Base-by-base conservation (phyloP, 2,113 vertebrate species). In the Myrmecophaga tridactyla region DNA sequence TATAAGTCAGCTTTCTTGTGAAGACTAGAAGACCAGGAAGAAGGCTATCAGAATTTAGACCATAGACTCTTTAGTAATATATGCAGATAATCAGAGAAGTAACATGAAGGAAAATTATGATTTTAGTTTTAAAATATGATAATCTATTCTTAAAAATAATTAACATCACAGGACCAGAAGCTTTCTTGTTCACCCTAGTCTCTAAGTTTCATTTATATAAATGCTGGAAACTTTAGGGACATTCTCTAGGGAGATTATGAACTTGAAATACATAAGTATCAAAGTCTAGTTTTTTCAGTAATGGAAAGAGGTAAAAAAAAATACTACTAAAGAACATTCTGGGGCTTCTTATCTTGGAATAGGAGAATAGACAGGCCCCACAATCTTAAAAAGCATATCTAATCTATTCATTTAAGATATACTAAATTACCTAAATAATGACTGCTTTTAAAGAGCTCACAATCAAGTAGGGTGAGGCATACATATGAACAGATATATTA, bases 121-220 rank as follows among this genome's bases (percentile, higher is more conserved):
- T 91, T 97, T 97, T 83, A 94, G 39, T 86, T 85, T 97, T 97
- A 95, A 97, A 94, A 94, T 96, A 96, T 95, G 86, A 89, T 93
- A 92, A 97, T 97, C 90, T 96, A 94, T 89, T 87, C 41, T 94
- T 89, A 96, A 96, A 95, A 91, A 86, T 94, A 96, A 96, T 95
- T 94, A 86, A 89, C 63, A 95, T 89, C 46, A 39, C 31, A 91
- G 23, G 39, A 96, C 56, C n/a, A 80, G 86, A 25, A 95, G 48
- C 13, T 70, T 94, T 92, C 67, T 92, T 93, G 31, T 76, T 93
- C 93, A 86, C 3, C 43, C 48, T 94, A 20, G 77, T 89, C 46
- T 92, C 60, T 94, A 96, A 86, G 48, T n/a, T 95, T 80, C 75
- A 91, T 14, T 95, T 93, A 94, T 7, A 25, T 75, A 87, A 77